Conservation (phyloP, 2,888 invertebrate species). For the Labia minor region DNA sequence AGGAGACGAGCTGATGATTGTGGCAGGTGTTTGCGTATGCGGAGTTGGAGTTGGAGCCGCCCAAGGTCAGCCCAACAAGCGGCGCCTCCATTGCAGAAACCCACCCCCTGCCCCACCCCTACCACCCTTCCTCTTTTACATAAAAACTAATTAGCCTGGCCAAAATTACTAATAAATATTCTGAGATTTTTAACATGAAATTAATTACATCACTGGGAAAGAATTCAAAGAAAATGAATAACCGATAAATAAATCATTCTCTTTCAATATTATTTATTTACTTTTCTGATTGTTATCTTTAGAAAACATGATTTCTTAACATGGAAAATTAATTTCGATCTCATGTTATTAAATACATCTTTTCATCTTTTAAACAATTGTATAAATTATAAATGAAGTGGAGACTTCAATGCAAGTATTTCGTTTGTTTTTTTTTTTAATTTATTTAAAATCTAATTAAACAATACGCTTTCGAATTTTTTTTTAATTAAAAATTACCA, state of each 20-base stretch:
- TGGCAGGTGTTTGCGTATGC: background rate
- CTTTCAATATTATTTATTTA: background rate
- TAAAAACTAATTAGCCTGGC: no score
- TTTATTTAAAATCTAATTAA: no score
- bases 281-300: background rate
- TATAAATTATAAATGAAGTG: no score
- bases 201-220: background rate
- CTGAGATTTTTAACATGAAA: background rate
- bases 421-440: no score
- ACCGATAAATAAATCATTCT: background rate
- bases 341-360: no score
- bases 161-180: background rate
- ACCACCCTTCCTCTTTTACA: background rate
- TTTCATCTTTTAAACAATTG: no score
- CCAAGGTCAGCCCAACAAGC: background rate
- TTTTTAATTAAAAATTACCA: no score
- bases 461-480: no score
- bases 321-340: background rate
- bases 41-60: background rate
- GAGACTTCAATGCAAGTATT: no score
- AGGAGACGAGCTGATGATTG: background rate
- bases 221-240: background rate
- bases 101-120: background rate
- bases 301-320: slow-evolving; percentile 5
- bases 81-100: background rate